These are phyloP conservation scores for Diplodus puntazzo DNA, from an alignment of 2,797 vertebrate species.

Conservation along the genomic window DNA sequence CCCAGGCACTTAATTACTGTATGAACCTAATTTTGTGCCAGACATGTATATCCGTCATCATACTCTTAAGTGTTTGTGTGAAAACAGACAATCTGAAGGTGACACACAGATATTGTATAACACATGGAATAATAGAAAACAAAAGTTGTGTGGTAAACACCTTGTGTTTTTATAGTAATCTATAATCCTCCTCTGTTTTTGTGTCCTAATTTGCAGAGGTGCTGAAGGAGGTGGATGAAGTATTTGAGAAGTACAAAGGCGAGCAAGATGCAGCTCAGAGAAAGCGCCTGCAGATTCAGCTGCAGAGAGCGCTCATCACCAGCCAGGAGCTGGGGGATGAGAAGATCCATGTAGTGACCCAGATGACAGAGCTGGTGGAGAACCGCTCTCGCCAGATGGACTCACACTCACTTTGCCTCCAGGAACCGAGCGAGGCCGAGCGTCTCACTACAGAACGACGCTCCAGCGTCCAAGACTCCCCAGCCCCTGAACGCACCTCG, in stretches of 20 bases:
- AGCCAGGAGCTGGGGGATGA: constrained; percentile 98
- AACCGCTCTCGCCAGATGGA: constrained; percentile 97
- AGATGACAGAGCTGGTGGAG: constrained; percentile 97
- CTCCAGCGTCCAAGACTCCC: constrained; percentile 64
- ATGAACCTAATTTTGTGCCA: too few species aligned
- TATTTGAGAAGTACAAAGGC: constrained; percentile 94
- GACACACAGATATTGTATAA: too few species aligned
- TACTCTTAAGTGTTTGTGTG: too few species aligned
- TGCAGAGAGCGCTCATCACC: constrained; percentile 94
- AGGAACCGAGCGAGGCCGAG: constrained; percentile 90
- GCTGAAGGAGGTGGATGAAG: constrained; percentile 96
- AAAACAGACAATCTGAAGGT: too few species aligned
- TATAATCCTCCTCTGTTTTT: not conserved
- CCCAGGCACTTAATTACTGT: too few species aligned
- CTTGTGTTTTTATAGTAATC: too few species aligned
- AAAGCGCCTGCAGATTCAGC: constrained; percentile 94
- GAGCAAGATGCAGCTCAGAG: constrained; percentile 92
- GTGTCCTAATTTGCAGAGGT: constrained; percentile 87
- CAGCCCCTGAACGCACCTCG: constrained; percentile 89
- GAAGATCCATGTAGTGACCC: constrained; percentile 97
- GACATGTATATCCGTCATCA: too few species aligned
- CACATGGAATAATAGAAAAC: too few species aligned
- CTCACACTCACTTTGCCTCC: constrained; percentile 91
- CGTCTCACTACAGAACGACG: constrained; percentile 78
- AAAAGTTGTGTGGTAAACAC: too few species aligned